Evolutionary conservation across 2,797 vertebrate species (phyloP), one percentile per base, ranked within the genome.

Genomic region (Peromyscus eremicus): DNA sequence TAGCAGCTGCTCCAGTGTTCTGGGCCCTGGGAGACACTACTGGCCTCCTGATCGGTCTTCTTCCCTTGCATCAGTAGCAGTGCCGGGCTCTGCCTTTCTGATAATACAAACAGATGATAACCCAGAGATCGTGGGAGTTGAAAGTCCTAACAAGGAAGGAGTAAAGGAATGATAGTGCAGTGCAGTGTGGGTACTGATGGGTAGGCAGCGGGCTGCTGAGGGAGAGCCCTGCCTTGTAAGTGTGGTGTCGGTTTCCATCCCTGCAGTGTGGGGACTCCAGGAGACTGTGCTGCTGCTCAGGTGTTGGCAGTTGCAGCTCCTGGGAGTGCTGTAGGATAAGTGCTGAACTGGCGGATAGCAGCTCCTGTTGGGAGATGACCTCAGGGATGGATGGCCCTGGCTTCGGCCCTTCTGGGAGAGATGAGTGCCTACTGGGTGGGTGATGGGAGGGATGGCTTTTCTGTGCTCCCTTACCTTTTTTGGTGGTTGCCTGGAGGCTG

Each of bases 1-100:
- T 32, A 13, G 84, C 27, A 8, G 83, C 16, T 12, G 27, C 46
- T 66, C 49, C 21, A 79, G 13, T 4, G 0, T 9, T 40, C 66
- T 8, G 1, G 9, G 23, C 40, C 32, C 17, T 4, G 14, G 62
- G 2, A 40, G 21, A 17, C 1, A 0, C 6, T 2, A 6, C 60
- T n/a, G 0, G 6, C 8, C 76, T 66, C 17, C 32, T 16, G 23
- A 4, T 43, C 0, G 0, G 34, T 5, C 1, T 81, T 13, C 85
- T 1, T 27, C 23, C 76, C 52, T 14, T 8, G 12, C 11, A 14
- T 5, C 29, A 2, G 14, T 21, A 14, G 37, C 52, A 10, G 25
- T 40, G 68, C 29, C 27, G 70, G 37, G 6, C 34, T 75, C 46
- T 37, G 10, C 23, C 34, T 73, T 64, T 62, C 55, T 23, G 55